A percentile compares a stretch with the other conserved stretches of the same genome.
Conservation (phyloP, 2,113 vertebrate genomes). For the Nesogale talazaci region DNA sequence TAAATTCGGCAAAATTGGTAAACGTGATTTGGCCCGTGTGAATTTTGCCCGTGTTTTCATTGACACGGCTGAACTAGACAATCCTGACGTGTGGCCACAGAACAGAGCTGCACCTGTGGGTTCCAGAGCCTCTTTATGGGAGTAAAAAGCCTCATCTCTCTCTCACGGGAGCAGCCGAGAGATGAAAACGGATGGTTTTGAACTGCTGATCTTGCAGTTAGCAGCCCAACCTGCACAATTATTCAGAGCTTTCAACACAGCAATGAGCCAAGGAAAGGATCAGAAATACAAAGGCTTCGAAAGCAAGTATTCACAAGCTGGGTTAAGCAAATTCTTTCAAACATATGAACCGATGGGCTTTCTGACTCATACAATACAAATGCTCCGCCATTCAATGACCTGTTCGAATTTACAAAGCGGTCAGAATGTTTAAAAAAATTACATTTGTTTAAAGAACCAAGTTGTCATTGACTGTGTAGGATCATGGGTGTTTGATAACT, state of each 20-base stretch:
- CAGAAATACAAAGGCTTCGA: not conserved
- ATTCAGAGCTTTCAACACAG: not conserved
- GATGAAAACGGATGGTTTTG: too few relatives aligned
- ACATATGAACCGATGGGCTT: not conserved
- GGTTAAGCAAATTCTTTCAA: not conserved
- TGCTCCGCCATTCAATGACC: not conserved
- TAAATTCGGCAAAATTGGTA: too few relatives aligned
- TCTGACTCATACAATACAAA: too few relatives aligned
- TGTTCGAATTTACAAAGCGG: not conserved
- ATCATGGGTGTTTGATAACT: not conserved
- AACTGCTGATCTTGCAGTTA: too few relatives aligned
- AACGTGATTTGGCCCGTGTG: too few relatives aligned
- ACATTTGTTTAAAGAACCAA: not conserved
- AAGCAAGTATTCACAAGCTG: not conserved
- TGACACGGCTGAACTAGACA: too few relatives aligned
- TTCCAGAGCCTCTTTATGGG: too few relatives aligned
- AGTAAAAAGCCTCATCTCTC: too few relatives aligned
- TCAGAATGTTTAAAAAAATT: not conserved
- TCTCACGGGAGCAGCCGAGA: too few relatives aligned
- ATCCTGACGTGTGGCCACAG: too few relatives aligned
- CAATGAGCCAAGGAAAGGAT: not conserved
- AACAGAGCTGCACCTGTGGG: too few relatives aligned
- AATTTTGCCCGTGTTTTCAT: too few relatives aligned
- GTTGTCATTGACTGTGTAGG: not conserved
- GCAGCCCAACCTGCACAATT: not conserved